Conservation (phyloP, 2,797 vertebrate species). For the Antrozous pallidus region DNA sequence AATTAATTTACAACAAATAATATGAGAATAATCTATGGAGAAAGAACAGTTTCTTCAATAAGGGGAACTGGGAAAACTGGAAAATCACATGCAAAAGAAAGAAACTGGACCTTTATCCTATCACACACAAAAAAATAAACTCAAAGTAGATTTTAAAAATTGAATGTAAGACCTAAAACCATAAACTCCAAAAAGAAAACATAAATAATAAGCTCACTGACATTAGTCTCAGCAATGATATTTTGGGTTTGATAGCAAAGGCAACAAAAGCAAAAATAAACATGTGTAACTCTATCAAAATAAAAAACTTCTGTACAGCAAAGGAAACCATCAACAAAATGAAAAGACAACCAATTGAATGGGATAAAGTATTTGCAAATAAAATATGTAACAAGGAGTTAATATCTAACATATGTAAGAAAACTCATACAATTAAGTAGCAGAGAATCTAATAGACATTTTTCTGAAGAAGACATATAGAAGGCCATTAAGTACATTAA, state of each 20-base stretch:
- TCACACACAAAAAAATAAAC: too few relatives aligned
- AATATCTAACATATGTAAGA: not conserved
- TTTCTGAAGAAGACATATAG: not conserved
- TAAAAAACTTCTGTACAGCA: not conserved
- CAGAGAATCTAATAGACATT: not conserved
- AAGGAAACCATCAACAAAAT: not conserved
- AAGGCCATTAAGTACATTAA: not conserved
- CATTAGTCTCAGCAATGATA: not conserved
- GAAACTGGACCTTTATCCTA: too few relatives aligned
- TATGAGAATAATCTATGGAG: too few relatives aligned
- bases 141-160: not conserved
- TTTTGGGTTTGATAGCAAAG: not conserved
- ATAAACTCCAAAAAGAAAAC: not conserved
- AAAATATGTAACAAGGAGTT: not conserved
- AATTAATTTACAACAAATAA: too few relatives aligned
- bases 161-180: not conserved
- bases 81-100: too few relatives aligned
- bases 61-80: too few relatives aligned
- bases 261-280: not conserved
- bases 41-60: too few relatives aligned
- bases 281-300: not conserved
- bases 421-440: not conserved
- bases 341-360: not conserved
- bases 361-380: not conserved
- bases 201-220: not conserved